A percentile compares a stretch with the other conserved stretches of the same genome.
Evolutionary conservation across 1,140 invertebrate genomes (phyloP).

Genomic region (Asobara japonica): DNA sequence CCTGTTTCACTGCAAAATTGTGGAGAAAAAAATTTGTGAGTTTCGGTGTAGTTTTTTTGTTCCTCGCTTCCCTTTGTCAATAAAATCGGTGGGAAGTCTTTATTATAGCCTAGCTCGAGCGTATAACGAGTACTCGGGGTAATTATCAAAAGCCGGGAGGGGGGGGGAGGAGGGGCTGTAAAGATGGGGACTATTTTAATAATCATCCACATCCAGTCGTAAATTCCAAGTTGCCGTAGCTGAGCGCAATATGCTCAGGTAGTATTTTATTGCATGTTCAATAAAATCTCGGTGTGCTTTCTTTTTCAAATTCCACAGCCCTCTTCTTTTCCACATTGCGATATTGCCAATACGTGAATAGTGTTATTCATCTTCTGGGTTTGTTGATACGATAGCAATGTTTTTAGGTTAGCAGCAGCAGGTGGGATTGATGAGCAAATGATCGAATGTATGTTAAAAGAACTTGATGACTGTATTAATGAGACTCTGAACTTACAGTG

Average conservation of each 20-base stretch:
- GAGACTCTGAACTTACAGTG: too few species aligned
- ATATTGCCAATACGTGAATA: conserved; percentile 50
- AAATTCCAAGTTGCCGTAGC: conserved; percentile 41
- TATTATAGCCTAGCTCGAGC: not conserved
- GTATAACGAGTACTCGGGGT: not conserved
- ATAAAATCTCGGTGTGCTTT: conserved; percentile 39
- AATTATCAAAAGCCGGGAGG: not conserved
- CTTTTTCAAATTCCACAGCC: not conserved
- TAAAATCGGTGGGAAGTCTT: not conserved
- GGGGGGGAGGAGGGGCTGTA: not conserved
- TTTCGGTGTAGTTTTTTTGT: not conserved
- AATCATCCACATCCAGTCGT: conserved; percentile 45
- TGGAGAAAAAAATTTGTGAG: not conserved
- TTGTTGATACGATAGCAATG: not conserved
- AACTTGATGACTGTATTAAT: too few species aligned
- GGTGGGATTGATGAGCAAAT: too few species aligned
- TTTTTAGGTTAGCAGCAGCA: not conserved
- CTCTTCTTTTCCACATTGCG: not conserved
- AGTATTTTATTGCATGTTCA: conserved; percentile 50
- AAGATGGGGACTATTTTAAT: conserved; percentile 42
- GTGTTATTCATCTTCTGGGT: conserved; percentile 39
- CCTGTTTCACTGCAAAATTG: not conserved
- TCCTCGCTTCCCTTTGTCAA: not conserved
- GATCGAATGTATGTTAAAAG: too few species aligned
- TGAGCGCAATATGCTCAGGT: conserved; percentile 37